Evolutionary conservation across 2,797 vertebrate genomes (phyloP).

Genomic region (Darevskia nairensis): DNA sequence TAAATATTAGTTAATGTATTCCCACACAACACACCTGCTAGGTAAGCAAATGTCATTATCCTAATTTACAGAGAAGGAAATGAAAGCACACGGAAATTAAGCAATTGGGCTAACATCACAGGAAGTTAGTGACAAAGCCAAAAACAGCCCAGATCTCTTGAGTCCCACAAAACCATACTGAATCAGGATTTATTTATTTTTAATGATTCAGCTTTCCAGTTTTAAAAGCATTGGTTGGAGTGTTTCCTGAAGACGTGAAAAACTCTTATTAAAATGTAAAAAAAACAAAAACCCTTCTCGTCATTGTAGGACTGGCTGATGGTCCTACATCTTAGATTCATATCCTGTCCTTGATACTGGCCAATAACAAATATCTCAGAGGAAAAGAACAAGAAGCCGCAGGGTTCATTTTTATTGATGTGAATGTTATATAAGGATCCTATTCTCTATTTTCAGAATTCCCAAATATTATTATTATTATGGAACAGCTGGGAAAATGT

Average conservation of each 20-base stretch:
- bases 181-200: conserved; percentile 37
- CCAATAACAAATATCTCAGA: conserved; percentile 16
- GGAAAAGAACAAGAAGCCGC: conserved; percentile 9
- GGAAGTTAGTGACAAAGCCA: conserved; percentile 63
- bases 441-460: not conserved
- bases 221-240: conserved; percentile 48
- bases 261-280: not conserved
- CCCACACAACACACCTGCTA: not conserved
- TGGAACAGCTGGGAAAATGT: not conserved
- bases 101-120: conserved; percentile 55
- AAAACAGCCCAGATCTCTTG: conserved; percentile 61
- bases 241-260: conserved; percentile 54
- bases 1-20: not conserved
- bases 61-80: conserved; percentile 50
- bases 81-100: conserved; percentile 36
- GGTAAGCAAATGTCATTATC: conserved; percentile 44
- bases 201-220: conserved; percentile 63
- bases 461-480: not conserved
- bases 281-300: not conserved
- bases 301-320: not conserved
- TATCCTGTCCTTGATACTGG: conserved; percentile 20
- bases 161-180: conserved; percentile 63
- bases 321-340: conserved; percentile 10
- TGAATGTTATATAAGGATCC: not conserved
- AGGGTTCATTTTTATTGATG: not conserved